Percentiles rank a stretch among this genome's conserved stretches.
phyloP scores from a whole-genome alignment of 2,888 invertebrate species.

The Aphodius sticticus region DNA sequence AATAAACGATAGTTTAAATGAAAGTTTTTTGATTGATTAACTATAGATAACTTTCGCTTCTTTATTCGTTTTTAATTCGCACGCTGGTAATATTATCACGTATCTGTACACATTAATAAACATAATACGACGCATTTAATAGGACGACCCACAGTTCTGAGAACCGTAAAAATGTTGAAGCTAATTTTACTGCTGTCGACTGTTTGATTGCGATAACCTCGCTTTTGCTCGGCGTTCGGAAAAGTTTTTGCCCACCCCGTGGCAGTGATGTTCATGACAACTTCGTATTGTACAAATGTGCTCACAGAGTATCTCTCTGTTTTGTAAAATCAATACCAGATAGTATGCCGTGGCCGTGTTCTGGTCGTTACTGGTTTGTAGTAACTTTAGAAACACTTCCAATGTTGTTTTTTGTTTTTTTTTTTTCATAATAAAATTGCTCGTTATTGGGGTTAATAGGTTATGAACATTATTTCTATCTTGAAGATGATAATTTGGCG shows the following conservation, averaged over 20 bases:
- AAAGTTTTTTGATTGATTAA: too few relatives aligned
- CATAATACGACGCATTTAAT: not conserved
- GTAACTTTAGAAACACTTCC: not conserved
- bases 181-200: not conserved
- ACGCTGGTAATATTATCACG: not conserved
- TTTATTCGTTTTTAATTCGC: not conserved
- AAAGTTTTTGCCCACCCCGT: not conserved
- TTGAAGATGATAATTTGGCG: too few relatives aligned
- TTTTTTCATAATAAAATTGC: too few relatives aligned
- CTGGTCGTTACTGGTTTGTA: not conserved
- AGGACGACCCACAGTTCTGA: not conserved
- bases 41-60: not conserved
- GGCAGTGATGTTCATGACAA: not conserved
- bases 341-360: not conserved
- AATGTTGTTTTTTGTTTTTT: too few relatives aligned
- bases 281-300: not conserved
- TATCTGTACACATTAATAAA: not conserved
- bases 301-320: not conserved
- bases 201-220: not conserved
- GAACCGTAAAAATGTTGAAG: not conserved
- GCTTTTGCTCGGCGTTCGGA: not conserved
- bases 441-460: too few relatives aligned
- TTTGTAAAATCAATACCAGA: not conserved
- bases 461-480: too few relatives aligned
- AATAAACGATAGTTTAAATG: too few relatives aligned